Conservation (phyloP, 2,797 vertebrate species). For the Mareca strepera region DNA sequence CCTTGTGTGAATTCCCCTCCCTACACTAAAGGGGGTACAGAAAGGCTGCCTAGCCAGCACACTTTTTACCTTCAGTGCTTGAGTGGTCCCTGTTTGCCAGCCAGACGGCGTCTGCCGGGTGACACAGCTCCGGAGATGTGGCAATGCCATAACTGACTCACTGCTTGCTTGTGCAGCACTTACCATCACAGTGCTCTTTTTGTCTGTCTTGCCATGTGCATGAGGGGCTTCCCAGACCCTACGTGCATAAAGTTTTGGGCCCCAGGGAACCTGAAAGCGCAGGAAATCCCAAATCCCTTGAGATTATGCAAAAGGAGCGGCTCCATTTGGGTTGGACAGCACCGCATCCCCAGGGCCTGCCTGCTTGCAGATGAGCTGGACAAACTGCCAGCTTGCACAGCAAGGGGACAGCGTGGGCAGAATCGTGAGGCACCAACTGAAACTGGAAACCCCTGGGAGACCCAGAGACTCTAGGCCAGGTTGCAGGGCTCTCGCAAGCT, state of each 20-base stretch:
- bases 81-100: not conserved
- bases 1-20: not conserved
- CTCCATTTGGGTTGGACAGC: not conserved
- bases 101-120: not conserved
- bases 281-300: not conserved
- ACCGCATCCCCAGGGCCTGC: not conserved
- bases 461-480: not conserved
- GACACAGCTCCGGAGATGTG: not conserved
- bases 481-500: not conserved
- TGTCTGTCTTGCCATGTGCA: not conserved
- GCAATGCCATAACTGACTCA: not conserved
- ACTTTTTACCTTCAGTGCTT: not conserved
- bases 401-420: not conserved
- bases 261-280: not conserved
- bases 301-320: not conserved
- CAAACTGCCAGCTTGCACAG: not conserved
- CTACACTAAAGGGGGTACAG: not conserved
- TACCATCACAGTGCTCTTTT: not conserved
- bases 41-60: not conserved
- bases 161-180: not conserved
- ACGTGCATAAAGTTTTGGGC: not conserved
- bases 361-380: accelerated
- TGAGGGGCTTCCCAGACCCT: not conserved
- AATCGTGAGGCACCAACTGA: not conserved
- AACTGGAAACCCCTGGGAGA: not conserved